Base-by-base conservation (phyloP, 2,888 invertebrate species). In the Automeris io region DNA sequence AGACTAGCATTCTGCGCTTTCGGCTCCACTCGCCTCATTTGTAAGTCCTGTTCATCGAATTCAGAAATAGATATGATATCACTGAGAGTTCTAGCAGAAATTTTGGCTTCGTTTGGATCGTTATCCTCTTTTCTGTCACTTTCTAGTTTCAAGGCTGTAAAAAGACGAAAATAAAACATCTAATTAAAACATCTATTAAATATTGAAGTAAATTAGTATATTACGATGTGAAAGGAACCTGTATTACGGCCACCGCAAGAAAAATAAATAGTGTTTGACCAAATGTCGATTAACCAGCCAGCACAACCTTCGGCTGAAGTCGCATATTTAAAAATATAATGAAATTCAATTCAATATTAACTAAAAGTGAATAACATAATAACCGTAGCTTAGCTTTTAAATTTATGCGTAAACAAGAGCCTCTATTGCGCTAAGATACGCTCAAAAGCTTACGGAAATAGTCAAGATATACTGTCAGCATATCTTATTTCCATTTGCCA, bases 31-130 rank as follows among this genome's bases (percentile, higher is more conserved):
- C 77, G 69, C 4, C 90, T 76, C 66, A 88, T 88, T 39, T 90
- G 83, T 36, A 81, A 57, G 57, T 91, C 91, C 35, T 90, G 88
- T 50, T 92, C 92, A 44, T 92, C 92, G 42, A 89, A 90, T 49
- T 93, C 93, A 0, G 92, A 90, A 62, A 93, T 90, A 1, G 93
- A 93, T 0, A 92, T 85, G 41, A 93, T 90, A 51, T 93, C 92
- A 60, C 92, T 92, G 3, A 93, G 76, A 0, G 92, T 92, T 25
- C 92, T 87, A 0, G 90, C 93, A 33, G 92, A 91, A 38, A 87
- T 86, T 66, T 91, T 92, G 13, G 88, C 90, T 5, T 82, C 83
- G 7, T 67, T 53, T 1, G 55, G 47, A 23, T 86, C 89, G 43
- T 72, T 80, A 5, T 79, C 77, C 5, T 88, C 61, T 36, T 79